Evolutionary conservation across 2,797 vertebrate species (phyloP), one percentile per base, ranked within the genome.

Genomic region (Phoxinus dragarum): DNA sequence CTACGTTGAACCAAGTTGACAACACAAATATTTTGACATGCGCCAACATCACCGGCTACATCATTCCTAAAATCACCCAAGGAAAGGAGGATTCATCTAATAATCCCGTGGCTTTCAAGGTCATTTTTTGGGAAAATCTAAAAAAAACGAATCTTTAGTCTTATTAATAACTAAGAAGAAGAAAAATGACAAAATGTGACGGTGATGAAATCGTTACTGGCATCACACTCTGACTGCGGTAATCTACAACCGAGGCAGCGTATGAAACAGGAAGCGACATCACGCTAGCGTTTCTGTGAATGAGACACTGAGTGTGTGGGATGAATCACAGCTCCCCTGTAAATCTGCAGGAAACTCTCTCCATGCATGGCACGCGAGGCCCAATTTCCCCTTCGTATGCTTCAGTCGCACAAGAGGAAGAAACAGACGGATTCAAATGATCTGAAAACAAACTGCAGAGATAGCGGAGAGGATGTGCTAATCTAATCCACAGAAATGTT

Each of bases 261-360:
- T 85, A 88, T 82, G 85, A 82, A 79, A 88, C 79, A 88, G 82
- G 88, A 86, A 81, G 86, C 82, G 49, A 69, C 76, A 69, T 86
- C 71, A 82, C 77, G 67, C 81, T 69, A 54, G 80, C 0, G 17
- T 34, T 90, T 91, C 90, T 85, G 88, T 91, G 90, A 91, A 91
- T 90, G 88, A 91, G 88, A 67, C 23, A 59, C 61, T 68, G 79
- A 75, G 81, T 88, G 82, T 64, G 84, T 69, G 27, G 78, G 52
- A 76, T 84, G 86, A 66, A 89, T 88, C 76, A 88, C 78, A 59
- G 81, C 74, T 68, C 52, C 44, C 80, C 75, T 79, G 47, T 52
- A 85, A 44, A 44, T 84, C 89, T 82, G 83, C 84, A 84, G 74
- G 83, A 81, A 80, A 66, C 74, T 77, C 78, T 83, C 86, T 83